Evolutionary conservation across 2,113 vertebrate genomes (phyloP).

Genomic region (Scomber scombrus): DNA sequence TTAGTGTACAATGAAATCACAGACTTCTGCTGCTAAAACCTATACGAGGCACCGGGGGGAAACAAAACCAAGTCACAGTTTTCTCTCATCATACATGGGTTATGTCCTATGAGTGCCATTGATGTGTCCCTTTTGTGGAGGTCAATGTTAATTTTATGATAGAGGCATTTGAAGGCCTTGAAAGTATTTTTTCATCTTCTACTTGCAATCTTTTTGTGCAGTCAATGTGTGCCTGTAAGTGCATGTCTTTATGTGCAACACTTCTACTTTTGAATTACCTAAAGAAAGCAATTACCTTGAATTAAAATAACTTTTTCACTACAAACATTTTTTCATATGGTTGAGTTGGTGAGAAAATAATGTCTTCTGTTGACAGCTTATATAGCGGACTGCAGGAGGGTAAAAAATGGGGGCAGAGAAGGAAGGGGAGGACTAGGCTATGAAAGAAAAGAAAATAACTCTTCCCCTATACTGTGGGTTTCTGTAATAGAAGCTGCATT

Average conservation of each 20-base stretch:
- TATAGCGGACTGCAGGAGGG: no score
- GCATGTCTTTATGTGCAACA: not conserved
- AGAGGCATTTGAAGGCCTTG: not conserved
- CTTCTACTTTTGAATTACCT: not conserved
- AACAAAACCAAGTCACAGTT: slow-evolving; percentile 15
- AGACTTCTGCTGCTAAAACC: slow-evolving; percentile 58
- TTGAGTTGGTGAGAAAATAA: not conserved
- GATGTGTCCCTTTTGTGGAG: not conserved
- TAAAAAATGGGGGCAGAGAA: no score
- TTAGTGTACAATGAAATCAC: slow-evolving; percentile 50
- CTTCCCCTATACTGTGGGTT: not conserved
- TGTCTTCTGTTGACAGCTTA: no score
- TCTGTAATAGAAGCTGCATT: not conserved
- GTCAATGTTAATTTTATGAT: slow-evolving; percentile 40
- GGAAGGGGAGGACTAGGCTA: not conserved
- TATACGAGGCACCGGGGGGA: slow-evolving; percentile 31
- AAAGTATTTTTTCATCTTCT: not conserved
- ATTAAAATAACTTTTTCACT: not conserved
- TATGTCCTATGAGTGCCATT: slow-evolving; percentile 20
- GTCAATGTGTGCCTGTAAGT: not conserved
- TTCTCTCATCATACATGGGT: slow-evolving; percentile 33
- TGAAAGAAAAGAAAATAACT: slow-evolving; percentile 41
- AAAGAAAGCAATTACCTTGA: not conserved
- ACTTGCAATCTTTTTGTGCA: not conserved
- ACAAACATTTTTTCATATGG: not conserved